These are phyloP conservation scores for Panzeria rudis DNA, from an alignment of 2,888 invertebrate species.

Conservation along the genomic window DNA sequence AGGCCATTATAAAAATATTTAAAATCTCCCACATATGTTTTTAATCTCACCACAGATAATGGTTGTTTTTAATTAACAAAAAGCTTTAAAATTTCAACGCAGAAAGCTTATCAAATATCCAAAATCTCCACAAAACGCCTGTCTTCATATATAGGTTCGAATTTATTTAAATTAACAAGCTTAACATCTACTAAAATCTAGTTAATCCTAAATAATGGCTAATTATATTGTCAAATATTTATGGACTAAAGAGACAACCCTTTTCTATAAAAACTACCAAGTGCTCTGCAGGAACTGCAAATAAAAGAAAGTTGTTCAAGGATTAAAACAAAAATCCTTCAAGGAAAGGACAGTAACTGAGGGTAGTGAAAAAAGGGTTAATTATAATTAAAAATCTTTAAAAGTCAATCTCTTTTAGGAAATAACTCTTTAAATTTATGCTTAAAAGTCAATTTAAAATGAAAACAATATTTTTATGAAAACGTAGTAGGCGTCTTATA, in stretches of 20 bases:
- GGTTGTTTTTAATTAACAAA: slow-evolving; percentile 33
- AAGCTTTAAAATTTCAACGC: not conserved
- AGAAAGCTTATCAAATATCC: not conserved
- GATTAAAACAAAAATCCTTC: slow-evolving; percentile 34
- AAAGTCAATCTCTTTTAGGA: slow-evolving; percentile 49
- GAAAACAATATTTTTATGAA: slow-evolving; percentile 46
- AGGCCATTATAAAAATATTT: not conserved
- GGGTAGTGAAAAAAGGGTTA: slow-evolving; percentile 60
- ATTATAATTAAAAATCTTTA: slow-evolving; percentile 67
- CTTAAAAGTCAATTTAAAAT: slow-evolving; percentile 62
- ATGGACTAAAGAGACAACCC: slow-evolving; percentile 54
- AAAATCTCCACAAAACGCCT: not conserved
- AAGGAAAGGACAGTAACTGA: not conserved
- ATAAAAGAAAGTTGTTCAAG: not conserved
- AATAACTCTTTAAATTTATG: slow-evolving; percentile 4
- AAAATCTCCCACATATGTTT: slow-evolving; percentile 1
- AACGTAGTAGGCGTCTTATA: slow-evolving; percentile 31
- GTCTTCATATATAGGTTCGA: not conserved
- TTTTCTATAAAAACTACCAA: slow-evolving; percentile 15
- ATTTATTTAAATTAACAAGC: slow-evolving; percentile 24
- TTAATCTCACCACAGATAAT: slow-evolving; percentile 21
- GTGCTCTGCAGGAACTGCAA: not conserved
- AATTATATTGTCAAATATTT: slow-evolving; percentile 83
- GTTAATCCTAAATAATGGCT: slow-evolving; percentile 81
- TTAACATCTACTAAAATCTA: slow-evolving; percentile 51